These are phyloP conservation scores for Erpornis zantholeuca DNA, from an alignment of 2,113 vertebrate species.

Conservation along the genomic window DNA sequence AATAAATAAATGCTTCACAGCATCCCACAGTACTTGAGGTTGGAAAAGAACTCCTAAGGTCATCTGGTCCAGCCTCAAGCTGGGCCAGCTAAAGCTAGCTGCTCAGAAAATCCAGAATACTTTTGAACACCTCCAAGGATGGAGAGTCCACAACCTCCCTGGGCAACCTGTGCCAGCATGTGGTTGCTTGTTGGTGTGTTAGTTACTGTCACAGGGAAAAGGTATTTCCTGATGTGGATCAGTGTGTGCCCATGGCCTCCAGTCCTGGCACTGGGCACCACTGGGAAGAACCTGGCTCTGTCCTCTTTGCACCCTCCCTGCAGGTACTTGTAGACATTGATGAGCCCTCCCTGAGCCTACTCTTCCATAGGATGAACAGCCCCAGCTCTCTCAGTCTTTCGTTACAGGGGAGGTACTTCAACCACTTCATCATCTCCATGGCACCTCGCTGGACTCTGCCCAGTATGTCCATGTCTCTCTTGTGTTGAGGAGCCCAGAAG, in stretches of 20 bases:
- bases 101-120: neutral
- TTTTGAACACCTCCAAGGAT: neutral
- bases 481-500: neutral
- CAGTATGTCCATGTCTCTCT: neutral
- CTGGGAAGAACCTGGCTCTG: neutral
- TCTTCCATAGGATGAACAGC: neutral
- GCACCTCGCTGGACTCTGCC: rapidly evolving
- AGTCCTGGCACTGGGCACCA: neutral
- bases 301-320: neutral
- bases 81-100: neutral
- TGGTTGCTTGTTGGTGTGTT: too few relatives aligned
- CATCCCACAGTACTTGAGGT: neutral
- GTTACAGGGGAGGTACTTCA: neutral
- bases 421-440: neutral
- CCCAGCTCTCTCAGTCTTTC: neutral
- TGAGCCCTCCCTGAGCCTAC: neutral
- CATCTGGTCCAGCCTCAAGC: neutral
- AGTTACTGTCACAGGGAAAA: neutral
- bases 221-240: neutral
- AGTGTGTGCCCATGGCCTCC: neutral
- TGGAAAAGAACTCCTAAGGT: neutral
- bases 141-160: neutral
- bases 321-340: too few relatives aligned
- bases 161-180: neutral
- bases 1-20: neutral